phyloP scores from a whole-genome alignment of 2,113 vertebrate genomes.

The Microtus pennsylvanicus region DNA sequence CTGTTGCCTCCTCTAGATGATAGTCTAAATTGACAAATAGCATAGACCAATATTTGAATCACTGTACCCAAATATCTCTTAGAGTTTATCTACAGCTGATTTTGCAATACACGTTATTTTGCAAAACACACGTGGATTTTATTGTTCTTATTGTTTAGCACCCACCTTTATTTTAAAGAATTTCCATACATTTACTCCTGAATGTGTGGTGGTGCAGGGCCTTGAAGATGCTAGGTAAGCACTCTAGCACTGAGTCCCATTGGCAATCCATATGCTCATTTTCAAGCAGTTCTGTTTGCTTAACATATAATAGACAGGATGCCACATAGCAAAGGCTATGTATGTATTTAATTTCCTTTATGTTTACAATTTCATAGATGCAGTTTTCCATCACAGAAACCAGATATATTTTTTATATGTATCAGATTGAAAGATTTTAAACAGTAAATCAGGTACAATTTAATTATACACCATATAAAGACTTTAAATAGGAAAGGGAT shows the following conservation, averaged over 20 bases:
- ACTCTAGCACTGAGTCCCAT: not conserved
- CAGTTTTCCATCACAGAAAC: constrained; percentile 25
- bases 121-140: not conserved
- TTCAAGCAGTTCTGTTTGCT: not conserved
- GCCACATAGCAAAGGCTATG: not conserved
- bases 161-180: not conserved
- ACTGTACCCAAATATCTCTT: constrained; percentile 23
- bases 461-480: constrained; percentile 36
- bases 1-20: not conserved
- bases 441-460: constrained; percentile 25
- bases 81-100: not conserved
- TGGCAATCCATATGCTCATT: not conserved
- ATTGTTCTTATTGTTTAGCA: not conserved
- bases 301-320: constrained; percentile 38
- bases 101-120: not conserved
- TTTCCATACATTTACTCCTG: not conserved
- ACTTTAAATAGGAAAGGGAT: constrained; percentile 43
- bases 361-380: not conserved
- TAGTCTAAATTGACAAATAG: not conserved
- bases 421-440: not conserved
- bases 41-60: not conserved
- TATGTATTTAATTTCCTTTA: not conserved
- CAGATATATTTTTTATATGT: not conserved
- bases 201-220: not conserved
- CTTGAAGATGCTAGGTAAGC: not conserved